Evolutionary conservation across 2,113 vertebrate species (phyloP).

Genomic region (Pituophis catenifer): DNA sequence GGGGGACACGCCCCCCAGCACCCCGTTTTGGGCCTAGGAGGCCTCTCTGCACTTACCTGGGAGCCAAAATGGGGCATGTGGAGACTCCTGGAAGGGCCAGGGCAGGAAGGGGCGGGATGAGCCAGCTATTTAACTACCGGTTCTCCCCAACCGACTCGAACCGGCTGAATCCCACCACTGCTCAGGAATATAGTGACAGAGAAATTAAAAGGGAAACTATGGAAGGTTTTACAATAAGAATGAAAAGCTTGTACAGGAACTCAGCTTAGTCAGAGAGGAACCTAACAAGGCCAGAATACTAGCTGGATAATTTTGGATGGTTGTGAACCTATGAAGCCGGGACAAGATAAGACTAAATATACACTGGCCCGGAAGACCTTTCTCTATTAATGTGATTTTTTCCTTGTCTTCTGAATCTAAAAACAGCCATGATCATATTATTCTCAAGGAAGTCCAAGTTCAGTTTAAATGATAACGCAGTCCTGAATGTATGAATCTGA

Average conservation of each 20-base stretch:
- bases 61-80: no score
- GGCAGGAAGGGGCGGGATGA: no score
- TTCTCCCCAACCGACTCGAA: no score
- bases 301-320: background rate
- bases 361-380: background rate
- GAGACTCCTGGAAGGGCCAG: no score
- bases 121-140: no score
- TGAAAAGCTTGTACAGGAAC: background rate
- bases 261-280: background rate
- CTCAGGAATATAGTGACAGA: background rate
- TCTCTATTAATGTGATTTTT: background rate
- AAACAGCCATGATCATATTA: background rate
- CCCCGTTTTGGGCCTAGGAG: no score
- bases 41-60: no score
- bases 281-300: background rate
- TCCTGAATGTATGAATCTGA: background rate
- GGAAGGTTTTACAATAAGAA: background rate
- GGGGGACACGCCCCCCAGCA: no score
- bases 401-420: background rate
- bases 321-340: background rate
- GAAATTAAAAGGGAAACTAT: background rate
- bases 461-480: background rate
- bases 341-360: background rate
- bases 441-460: background rate
- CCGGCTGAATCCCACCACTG: no score